Conservation (phyloP, 2,888 invertebrate genomes). For the Machimus atricapillus region DNA sequence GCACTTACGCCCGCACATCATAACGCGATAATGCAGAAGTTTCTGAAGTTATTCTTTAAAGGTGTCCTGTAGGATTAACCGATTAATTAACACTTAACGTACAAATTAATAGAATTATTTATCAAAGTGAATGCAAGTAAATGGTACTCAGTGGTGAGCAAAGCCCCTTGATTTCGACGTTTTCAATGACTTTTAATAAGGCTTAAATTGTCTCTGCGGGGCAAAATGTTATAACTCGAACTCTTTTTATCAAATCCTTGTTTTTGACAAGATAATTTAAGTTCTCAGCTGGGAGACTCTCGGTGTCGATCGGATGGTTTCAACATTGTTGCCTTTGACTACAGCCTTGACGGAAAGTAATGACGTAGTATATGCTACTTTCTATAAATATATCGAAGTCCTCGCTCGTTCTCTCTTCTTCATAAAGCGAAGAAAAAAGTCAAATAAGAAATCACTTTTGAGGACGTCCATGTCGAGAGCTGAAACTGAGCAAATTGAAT, state of each 20-base stretch:
- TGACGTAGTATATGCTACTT: not conserved
- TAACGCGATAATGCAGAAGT: not conserved
- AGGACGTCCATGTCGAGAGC: not conserved
- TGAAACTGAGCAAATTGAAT: conserved; percentile 5
- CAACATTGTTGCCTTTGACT: not conserved
- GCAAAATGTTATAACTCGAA: not conserved
- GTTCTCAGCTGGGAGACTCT: not conserved
- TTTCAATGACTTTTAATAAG: not conserved
- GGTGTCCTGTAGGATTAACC: not conserved
- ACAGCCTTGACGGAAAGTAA: not conserved
- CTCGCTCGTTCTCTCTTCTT: not conserved
- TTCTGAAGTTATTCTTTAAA: not conserved
- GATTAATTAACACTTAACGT: not conserved
- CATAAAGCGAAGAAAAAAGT: not conserved
- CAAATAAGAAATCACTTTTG: not conserved
- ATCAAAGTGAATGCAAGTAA: not conserved
- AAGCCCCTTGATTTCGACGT: not conserved
- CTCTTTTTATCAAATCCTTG: not conserved
- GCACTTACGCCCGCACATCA: not conserved
- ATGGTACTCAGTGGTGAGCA: not conserved
- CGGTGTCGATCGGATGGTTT: not conserved
- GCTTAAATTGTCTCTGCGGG: not conserved
- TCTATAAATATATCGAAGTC: not conserved
- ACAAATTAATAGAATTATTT: not conserved
- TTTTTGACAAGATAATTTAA: not conserved